Evolutionary conservation across 53 echinoderm and acorn worm genomes (phyloP), one percentile per base, ranked within the genome.

Genomic region (Stichopus horrens): DNA sequence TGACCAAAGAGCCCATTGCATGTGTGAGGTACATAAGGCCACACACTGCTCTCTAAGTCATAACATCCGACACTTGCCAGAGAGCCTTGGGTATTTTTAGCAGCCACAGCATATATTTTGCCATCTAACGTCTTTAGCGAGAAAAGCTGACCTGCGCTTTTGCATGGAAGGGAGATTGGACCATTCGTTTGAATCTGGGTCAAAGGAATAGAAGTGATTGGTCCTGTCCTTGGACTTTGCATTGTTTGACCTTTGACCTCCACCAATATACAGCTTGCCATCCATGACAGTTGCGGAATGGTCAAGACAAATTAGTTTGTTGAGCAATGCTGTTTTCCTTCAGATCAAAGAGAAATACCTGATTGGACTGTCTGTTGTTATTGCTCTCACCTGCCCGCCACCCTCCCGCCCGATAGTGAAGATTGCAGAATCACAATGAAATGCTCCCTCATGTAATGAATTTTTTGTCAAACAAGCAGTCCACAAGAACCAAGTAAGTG

Each of bases 51-150:
- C 4, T 55, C 77, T 7, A 92, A 90, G 77, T 97, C 91, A 76
- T 93, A 97, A 58, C 90, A 90, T 58, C 95, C 98, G 5, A 95
- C 98, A 73, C 95, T 97, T 8, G 93, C 98, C 14, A 95, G 91
- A 4, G 94, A 93, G 4, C 94, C 94, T 10, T 93, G 92, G n/a
- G 83, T 87, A 52, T 97, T 97, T 93, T 95, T 97, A 0, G 95
- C 98, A 9, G 94, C 98, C 7, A 95, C 94, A 0, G 98, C 98
- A 63, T 97, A 97, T 6, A 97, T 51, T 4, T 89, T 91, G 20
- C 88, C 86, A 60, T 94, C 79, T 14, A 95, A 54, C 4, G 92
- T 78, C 68, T 89, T 86, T 7, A 97, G 87, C 8, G 93, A 88
- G 83, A 97, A 97, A 37, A 21, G 92, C 89, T 5, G 98, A 92